These are phyloP conservation scores for Sphaerodactylus townsendi DNA, from an alignment of 2,113 vertebrate genomes.

Conservation along the genomic window DNA sequence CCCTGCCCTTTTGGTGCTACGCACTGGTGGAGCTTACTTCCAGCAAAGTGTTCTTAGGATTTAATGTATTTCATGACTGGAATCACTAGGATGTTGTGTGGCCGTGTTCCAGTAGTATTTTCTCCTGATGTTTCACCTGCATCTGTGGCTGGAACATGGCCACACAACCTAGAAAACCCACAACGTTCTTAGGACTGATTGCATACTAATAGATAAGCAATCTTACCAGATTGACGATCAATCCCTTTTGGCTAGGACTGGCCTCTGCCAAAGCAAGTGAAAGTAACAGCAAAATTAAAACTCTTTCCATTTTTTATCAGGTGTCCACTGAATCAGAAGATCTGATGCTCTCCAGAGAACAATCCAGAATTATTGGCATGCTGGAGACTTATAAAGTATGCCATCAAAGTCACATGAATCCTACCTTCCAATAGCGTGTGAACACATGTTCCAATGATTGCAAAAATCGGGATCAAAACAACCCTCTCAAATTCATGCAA, in stretches of 20 bases:
- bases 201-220: background rate
- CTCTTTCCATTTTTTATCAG: background rate
- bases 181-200: no score
- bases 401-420: constrained; percentile 11
- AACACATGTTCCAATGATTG: background rate
- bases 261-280: constrained; percentile 7
- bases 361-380: background rate
- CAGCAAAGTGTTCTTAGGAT: no score
- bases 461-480: no score
- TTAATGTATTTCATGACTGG: no score
- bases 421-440: background rate
- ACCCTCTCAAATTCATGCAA: no score
- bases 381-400: background rate
- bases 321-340: background rate
- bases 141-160: no score
- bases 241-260: background rate
- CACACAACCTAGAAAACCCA: no score
- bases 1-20: no score
- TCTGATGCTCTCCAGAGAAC: background rate
- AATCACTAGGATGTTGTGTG: no score
- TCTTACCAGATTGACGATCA: constrained; percentile 73
- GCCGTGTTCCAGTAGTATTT: no score
- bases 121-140: no score
- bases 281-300: constrained; percentile 52
- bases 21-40: no score